Evolutionary conservation across 2,113 vertebrate species (phyloP), one percentile per base, ranked within the genome.

Genomic region (Platysternon megacephalum): DNA sequence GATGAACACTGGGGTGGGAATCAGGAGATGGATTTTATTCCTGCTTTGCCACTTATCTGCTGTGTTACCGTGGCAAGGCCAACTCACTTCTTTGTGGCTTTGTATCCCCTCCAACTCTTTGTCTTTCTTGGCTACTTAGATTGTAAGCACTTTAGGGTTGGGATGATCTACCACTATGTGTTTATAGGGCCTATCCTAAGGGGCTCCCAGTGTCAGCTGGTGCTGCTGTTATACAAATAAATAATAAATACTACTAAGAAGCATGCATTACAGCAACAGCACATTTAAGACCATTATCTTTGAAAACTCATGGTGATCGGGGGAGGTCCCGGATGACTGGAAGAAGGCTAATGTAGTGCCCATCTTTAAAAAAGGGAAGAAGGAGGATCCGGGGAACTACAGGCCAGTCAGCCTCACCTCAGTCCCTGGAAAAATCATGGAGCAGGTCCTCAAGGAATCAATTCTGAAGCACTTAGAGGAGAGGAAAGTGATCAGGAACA

Each of bases 211-310:
- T 84, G 93, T 79, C 97, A 86, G 95, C 97, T 68, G 61, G 61
- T 68, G 61, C 35, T 65, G 8, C 32, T 68, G 61, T 68, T 35
- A 35, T 65, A 65, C 14, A 65, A 68, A 68, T 68, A 68, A 26
- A 44, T 44, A 11, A 76, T 44, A 44, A 76, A 39, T 39, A 44
- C 96, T 97, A 97, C 94, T 97, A 96, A 96, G 81, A 83, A 3
- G 49, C 93, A 76, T 0, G 49, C 53, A 81, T 87, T 92, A 94
- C 52, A 95, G 87, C 95, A 96, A 53, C 22, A 86, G 24, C 55
- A 61, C 5, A 84, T 19, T 26, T 39, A 21, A n/a, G n/a, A n/a
- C n/a, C n/a, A n/a, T n/a, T n/a, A n/a, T n/a, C n/a, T n/a, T n/a
- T n/a, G n/a, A n/a, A n/a, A n/a, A n/a, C n/a, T n/a, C n/a, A n/a